These are phyloP conservation scores for Himalopsyche kuldschensis DNA, from an alignment of 2,888 invertebrate species.

Conservation along the genomic window DNA sequence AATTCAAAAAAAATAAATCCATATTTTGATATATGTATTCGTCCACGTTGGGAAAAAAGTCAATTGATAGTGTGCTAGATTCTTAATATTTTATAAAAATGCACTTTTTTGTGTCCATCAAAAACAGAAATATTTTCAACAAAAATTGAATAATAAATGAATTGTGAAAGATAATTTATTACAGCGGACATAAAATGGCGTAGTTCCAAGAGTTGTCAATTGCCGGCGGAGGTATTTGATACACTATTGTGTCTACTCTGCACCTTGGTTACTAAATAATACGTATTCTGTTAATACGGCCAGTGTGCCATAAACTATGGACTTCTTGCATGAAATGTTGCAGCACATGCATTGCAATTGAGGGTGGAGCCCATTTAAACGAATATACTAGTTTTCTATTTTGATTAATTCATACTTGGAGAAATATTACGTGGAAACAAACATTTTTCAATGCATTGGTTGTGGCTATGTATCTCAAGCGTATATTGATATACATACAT, in stretches of 20 bases:
- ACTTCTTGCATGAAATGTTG: neutral
- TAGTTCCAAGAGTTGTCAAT: neutral
- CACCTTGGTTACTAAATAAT: neutral
- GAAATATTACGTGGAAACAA: too few relatives aligned
- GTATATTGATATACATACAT: too few relatives aligned
- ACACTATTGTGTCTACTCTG: neutral
- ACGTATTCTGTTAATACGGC: neutral
- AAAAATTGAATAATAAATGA: neutral
- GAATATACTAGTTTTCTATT: neutral
- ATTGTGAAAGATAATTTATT: neutral
- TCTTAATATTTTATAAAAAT: too few relatives aligned
- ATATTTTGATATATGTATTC: too few relatives aligned
- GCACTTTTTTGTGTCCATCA: too few relatives aligned
- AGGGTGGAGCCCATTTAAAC: neutral
- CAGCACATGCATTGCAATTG: neutral
- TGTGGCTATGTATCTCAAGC: too few relatives aligned
- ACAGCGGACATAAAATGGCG: neutral
- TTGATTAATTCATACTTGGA: too few relatives aligned
- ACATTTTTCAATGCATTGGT: too few relatives aligned
- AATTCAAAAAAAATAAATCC: too few relatives aligned
- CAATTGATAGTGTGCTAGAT: too few relatives aligned
- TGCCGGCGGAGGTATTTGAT: neutral
- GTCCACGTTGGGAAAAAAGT: too few relatives aligned
- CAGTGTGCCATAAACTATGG: neutral
- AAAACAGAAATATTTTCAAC: neutral